Evolutionary conservation across 1,140 invertebrate genomes (phyloP), one percentile per base, ranked within the genome.

Genomic region (Psix sp.): DNA sequence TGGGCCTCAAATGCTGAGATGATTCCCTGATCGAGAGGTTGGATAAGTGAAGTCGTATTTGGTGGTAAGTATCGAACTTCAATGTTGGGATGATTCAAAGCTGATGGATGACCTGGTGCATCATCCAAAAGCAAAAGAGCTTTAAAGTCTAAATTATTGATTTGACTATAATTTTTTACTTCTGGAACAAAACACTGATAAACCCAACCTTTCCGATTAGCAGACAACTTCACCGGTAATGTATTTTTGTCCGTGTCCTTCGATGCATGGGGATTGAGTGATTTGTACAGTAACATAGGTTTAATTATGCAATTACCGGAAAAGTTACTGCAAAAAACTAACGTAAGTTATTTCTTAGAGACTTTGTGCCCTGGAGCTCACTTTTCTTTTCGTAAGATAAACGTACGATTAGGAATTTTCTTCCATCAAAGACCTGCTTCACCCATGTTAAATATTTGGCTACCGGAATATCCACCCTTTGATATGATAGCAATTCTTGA

Each of bases 91-190:
- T 80, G 62, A 68, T 60, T 40, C 57, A 76, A 31, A 24, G n/a
- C 38, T n/a, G 7, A 1, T 46, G 74, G 65, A 75, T 88, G 86
- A 40, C 80, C 70, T 33, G 82, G 62, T 40, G 80, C 82, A 71
- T 87, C 88, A 59, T 89, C 87, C 3, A 88, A 59, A 51, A 88
- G 52, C 29, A 89, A 71, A 16, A 87, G 45, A 45, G 84, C 82
- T 80, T 88, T 85, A 77, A 84, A 87, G 5, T 74, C 74, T 29
- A 86, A 74, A 63, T 83, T 63, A 18, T 74, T 86, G 80, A 40
- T 45, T 38, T 5, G 51, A 38, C 33, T 78, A 75, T 82, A 85
- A 38, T 35, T 21, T 59, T 79, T 43, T 17, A 77, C 56, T 42
- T 74, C 59, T 42, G 68, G 52, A 11, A 73, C 52, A 52, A 79